These are phyloP conservation scores for Catagonus wagneri DNA, from an alignment of 2,113 vertebrate species.

Conservation along the genomic window DNA sequence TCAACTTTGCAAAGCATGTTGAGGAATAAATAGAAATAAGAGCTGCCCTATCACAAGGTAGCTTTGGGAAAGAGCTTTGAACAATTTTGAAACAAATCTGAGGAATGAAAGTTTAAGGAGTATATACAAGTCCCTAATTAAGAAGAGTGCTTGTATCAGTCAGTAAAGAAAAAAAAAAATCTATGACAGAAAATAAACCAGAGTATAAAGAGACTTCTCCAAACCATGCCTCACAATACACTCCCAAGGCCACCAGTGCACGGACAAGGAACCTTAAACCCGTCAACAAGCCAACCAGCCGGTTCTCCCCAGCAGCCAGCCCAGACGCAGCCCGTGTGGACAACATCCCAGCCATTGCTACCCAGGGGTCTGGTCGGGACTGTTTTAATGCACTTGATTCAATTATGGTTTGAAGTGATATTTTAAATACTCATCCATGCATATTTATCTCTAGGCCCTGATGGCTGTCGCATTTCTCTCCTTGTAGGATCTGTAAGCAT, in stretches of 20 bases:
- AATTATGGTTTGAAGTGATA: slow-evolving; percentile 4
- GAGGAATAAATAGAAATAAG: background rate
- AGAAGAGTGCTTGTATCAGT: background rate
- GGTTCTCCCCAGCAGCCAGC: background rate
- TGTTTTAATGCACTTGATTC: background rate
- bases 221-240: accelerated
- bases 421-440: slow-evolving; percentile 1
- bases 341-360: background rate
- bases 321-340: too few relatives aligned
- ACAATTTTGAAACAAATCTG: background rate
- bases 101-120: background rate
- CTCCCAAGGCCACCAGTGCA: background rate
- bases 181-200: background rate
- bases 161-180: background rate
- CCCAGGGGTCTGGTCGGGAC: background rate
- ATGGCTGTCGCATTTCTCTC: background rate
- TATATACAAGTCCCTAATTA: background rate
- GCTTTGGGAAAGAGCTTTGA: background rate
- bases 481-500: background rate
- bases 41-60: background rate
- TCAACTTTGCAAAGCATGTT: background rate
- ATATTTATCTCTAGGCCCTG: background rate
- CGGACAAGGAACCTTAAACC: background rate
- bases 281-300: background rate
- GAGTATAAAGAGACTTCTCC: background rate